Evolutionary conservation across 2,113 vertebrate genomes (phyloP), one percentile per base, ranked within the genome.

Genomic region (Equus przewalskii): DNA sequence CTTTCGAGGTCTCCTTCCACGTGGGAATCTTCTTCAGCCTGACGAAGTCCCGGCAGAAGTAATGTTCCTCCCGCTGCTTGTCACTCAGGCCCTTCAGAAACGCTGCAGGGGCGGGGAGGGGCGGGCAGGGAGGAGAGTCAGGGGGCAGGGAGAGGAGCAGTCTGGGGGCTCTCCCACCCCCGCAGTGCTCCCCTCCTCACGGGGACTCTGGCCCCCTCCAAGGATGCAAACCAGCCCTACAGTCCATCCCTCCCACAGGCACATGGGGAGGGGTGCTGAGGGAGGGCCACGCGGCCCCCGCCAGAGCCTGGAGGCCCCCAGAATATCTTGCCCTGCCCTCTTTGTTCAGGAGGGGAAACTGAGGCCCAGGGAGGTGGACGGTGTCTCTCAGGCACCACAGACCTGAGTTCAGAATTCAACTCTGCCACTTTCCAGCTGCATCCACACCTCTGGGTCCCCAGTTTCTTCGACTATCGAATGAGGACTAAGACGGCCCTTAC

Each of bases 1-100:
- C 98, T 98, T 98, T 98, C 0, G 98, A 98, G 7, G 96, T 97
- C 96, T 98, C 98, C 87, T 98, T 99, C 99, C 99, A 99, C 0
- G 98, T 96, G 0, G 99, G 99, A 70, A 99, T 97, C 60, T 99
- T 96, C 67, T 98, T 99, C 93, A 99, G 97, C 7, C 98, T 91
- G 97, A 99, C 89, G 41, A 98, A 99, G 91, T 98, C 98, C 41
- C 90, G 91, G 18, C 99, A 98, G 97, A 98, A 99, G 97, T 99
- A 99, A 90, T 98, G 97, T 3, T 97, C 97, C 87, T 99, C 98
- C 80, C 99, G 98, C 92, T 99, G 98, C 83, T 99, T 98, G 85
- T 97, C 94, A 6, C 98, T 98, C 91, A 99, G 98, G 90, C 99
- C 98, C 95, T 99, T 98, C 94, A 99, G 97, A 72, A 98, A 97